Percentiles rank a stretch among this genome's conserved stretches.
Conservation (phyloP, 2,888 invertebrate species). For the Amorpha juglandis region DNA sequence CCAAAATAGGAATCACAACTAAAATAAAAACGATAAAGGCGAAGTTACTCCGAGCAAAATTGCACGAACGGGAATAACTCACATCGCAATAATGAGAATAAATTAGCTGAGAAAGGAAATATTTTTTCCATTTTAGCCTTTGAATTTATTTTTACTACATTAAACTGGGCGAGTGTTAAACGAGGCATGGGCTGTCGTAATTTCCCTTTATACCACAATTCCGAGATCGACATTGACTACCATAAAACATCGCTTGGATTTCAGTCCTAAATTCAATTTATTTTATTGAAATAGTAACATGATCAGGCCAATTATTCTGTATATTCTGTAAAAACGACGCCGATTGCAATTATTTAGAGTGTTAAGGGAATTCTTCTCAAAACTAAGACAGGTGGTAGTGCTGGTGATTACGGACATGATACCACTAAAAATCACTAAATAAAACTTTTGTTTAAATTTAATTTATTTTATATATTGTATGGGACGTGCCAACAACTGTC, state of each 20-base stretch:
- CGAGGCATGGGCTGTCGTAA: slow-evolving; percentile 61
- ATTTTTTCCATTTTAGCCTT: slow-evolving; percentile 47
- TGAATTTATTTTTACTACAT: slow-evolving; percentile 59
- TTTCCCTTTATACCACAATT: slow-evolving; percentile 60
- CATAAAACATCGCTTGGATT: slow-evolving; percentile 73
- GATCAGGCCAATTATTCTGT: too few relatives aligned
- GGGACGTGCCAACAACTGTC: too few relatives aligned
- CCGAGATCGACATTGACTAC: slow-evolving; percentile 58
- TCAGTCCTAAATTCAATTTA: slow-evolving; percentile 61
- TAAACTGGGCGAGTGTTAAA: slow-evolving; percentile 63
- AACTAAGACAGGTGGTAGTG: too few relatives aligned
- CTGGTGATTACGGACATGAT: too few relatives aligned
- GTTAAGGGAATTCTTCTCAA: too few relatives aligned
- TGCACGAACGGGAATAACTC: neutral
- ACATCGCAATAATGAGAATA: neutral
- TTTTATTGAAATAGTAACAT: slow-evolving; percentile 44
- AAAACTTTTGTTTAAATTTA: too few relatives aligned
- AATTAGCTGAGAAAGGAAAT: slow-evolving; percentile 34
- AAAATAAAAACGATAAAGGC: neutral
- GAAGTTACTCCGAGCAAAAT: neutral
- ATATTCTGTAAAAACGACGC: too few relatives aligned
- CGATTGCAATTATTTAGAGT: too few relatives aligned
- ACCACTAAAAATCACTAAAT: too few relatives aligned
- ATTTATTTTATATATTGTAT: too few relatives aligned
- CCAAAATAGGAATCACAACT: neutral